phyloP scores from a whole-genome alignment of 2,113 vertebrate genomes.

The Pandion haliaetus region DNA sequence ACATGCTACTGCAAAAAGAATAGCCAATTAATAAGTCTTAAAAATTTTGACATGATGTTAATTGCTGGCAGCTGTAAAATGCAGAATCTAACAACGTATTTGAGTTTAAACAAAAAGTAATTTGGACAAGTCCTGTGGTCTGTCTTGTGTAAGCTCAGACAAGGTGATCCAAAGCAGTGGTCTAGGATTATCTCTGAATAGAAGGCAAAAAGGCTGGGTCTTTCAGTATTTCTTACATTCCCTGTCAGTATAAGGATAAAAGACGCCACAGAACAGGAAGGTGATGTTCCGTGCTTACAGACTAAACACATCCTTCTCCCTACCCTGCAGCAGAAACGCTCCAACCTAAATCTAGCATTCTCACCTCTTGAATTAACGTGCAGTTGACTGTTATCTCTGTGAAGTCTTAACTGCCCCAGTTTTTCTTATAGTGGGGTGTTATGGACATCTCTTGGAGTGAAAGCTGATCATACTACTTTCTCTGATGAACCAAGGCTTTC shows the following conservation, averaged over 20 bases:
- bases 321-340: background rate
- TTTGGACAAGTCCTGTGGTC: background rate
- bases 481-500: background rate
- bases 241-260: background rate
- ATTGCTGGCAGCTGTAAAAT: background rate
- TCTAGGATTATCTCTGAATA: background rate
- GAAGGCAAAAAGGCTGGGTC: background rate
- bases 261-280: background rate
- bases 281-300: background rate
- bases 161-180: background rate
- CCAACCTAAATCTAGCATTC: background rate
- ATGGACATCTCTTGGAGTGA: background rate
- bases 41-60: background rate
- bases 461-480: background rate
- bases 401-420: background rate
- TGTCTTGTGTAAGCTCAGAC: background rate
- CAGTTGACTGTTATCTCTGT: background rate
- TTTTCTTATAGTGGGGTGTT: background rate
- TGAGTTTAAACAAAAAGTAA: background rate
- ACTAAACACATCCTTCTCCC: background rate
- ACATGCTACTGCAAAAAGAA: background rate
- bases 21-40: background rate
- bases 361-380: background rate
- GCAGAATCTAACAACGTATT: background rate
- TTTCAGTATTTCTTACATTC: background rate